Evolutionary conservation across 2,888 invertebrate genomes (phyloP).

Genomic region (Pyrgus malvae): DNA sequence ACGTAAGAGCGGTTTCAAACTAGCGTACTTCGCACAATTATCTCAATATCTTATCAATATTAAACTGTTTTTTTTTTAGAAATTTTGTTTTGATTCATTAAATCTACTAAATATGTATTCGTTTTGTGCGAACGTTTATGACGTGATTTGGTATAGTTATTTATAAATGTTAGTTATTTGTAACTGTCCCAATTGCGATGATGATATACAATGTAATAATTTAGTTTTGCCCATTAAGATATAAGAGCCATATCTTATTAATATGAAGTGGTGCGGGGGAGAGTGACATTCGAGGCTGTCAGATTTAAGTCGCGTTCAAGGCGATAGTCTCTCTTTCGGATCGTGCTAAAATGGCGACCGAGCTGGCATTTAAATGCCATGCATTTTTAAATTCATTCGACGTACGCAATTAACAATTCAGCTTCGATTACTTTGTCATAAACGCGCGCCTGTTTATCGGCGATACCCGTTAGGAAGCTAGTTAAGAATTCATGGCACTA

Average conservation of each 20-base stretch:
- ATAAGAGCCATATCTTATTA: constrained; percentile 1
- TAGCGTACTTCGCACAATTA: too few relatives aligned
- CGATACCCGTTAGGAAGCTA: constrained; percentile 60
- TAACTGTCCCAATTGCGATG: not conserved
- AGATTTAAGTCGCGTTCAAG: constrained; percentile 80
- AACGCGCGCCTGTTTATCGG: constrained; percentile 55
- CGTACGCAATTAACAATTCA: constrained; percentile 75
- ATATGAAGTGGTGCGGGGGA: constrained; percentile 67
- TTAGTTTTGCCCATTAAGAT: too few relatives aligned
- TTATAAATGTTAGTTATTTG: not conserved
- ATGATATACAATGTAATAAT: too few relatives aligned
- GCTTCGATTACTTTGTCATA: constrained; percentile 77
- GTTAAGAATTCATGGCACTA: constrained; percentile 56
- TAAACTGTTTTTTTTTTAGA: too few relatives aligned
- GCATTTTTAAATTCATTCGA: constrained; percentile 77
- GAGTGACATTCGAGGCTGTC: constrained; percentile 79
- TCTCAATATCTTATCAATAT: too few relatives aligned
- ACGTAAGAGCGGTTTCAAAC: too few relatives aligned
- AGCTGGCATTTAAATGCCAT: constrained; percentile 81
- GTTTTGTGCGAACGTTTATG: too few relatives aligned
- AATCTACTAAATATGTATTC: too few relatives aligned
- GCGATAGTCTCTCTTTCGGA: constrained; percentile 76
- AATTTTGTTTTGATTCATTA: too few relatives aligned
- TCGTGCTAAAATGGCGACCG: constrained; percentile 75
- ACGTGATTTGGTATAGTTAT: too few relatives aligned